These are phyloP conservation scores for Isaurus tuberculatus DNA, from an alignment of 92 coral and sea anemone genomes.

Conservation along the genomic window DNA sequence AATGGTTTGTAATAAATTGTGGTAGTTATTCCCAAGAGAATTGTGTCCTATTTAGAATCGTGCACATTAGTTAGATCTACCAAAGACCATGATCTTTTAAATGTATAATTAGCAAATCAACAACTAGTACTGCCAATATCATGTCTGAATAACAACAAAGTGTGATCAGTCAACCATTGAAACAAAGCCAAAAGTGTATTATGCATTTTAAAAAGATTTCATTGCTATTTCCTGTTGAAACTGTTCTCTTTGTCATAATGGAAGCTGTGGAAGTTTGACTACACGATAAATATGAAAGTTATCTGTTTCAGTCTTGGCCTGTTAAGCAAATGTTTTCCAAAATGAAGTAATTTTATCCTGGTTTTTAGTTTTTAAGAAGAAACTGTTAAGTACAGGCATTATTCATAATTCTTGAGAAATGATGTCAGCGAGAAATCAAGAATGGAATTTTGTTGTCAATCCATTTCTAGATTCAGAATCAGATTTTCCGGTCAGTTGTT, in stretches of 20 bases:
- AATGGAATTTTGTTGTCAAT: conserved; percentile 42
- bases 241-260: neutral
- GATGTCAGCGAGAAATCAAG: conserved; percentile 29
- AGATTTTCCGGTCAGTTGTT: conserved; percentile 41
- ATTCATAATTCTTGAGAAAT: neutral
- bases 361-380: neutral
- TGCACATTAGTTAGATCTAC: neutral
- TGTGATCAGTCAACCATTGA: conserved; percentile 37
- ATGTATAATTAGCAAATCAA: neutral
- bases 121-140: conserved; percentile 11
- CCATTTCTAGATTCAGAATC: conserved; percentile 33
- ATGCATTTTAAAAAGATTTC: neutral
- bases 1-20: neutral
- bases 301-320: neutral
- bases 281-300: neutral
- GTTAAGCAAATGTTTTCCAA: neutral
- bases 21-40: neutral
- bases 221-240: conserved; percentile 38
- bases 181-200: neutral
- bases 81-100: neutral
- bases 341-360: neutral
- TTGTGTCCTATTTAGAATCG: neutral
- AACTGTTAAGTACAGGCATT: neutral
- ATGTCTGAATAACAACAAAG: neutral
- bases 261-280: neutral